Percentiles rank a stretch among this genome's conserved stretches.
Evolutionary conservation across 2,888 invertebrate genomes (phyloP).

Genomic region (Eupithecia pulchellata): DNA sequence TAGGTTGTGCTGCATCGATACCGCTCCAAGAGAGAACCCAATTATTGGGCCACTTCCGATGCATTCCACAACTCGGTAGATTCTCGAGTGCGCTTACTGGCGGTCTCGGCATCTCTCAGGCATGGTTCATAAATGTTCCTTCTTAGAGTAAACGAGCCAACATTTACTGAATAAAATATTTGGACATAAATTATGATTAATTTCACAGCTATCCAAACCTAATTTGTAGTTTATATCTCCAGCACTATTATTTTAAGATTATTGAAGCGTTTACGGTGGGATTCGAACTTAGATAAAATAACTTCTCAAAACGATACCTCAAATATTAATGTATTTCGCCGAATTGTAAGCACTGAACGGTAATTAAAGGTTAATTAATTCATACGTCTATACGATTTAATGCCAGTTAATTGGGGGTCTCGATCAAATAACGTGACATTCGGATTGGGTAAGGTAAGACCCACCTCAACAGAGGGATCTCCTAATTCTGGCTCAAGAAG

Average conservation of each 20-base stretch:
- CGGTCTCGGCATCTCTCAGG: neutral
- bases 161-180: neutral
- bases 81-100: conserved; percentile 47
- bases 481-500: conserved; percentile 15
- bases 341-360: neutral
- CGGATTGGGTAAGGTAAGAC: conserved; percentile 24
- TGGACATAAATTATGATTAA: neutral
- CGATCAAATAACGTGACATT: conserved; percentile 35
- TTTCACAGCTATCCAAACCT: neutral
- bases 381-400: neutral
- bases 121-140: neutral
- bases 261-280: neutral
- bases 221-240: neutral
- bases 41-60: conserved; percentile 48
- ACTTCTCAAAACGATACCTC: neutral
- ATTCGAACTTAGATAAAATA: neutral
- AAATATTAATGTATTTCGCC: neutral
- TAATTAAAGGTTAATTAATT: neutral
- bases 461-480: conserved; percentile 10
- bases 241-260: neutral
- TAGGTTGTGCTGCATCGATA: conserved; percentile 45
- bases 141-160: neutral
- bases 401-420: conserved; percentile 9
- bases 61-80: conserved; percentile 63
- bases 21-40: conserved; percentile 42